Conservation (phyloP, 2,888 invertebrate species). For the Pimpla rufipes region DNA sequence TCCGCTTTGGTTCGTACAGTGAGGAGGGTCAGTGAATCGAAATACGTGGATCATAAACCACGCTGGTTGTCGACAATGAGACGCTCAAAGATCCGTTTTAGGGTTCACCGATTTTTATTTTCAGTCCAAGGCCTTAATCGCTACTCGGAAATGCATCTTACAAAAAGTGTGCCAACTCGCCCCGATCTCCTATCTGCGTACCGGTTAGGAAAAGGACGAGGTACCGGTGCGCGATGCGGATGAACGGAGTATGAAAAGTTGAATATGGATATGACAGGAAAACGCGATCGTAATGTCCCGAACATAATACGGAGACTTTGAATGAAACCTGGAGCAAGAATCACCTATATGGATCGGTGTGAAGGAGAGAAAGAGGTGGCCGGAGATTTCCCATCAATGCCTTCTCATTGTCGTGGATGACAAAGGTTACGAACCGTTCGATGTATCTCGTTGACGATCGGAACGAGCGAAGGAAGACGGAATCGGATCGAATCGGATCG, state of each 20-base stretch:
- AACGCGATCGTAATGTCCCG: not conserved
- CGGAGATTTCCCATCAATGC: conserved; percentile 14
- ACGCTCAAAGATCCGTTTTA: not conserved
- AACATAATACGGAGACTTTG: conserved; percentile 19
- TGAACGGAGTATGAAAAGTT: conserved; percentile 29
- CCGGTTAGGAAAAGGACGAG: not conserved
- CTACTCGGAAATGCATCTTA: too few species aligned
- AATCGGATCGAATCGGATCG: conserved; percentile 47
- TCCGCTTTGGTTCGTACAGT: not conserved
- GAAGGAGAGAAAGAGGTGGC: not conserved
- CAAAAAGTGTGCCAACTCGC: too few species aligned
- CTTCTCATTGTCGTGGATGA: conserved; percentile 20
- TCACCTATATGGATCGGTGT: too few species aligned
- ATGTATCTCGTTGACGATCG: conserved; percentile 45
- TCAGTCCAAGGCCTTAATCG: too few species aligned
- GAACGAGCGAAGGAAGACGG: conserved; percentile 20
- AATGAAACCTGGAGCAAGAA: conserved; percentile 1
- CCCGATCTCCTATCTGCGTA: too few species aligned
- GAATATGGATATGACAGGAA: not conserved
- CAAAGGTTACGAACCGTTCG: conserved; percentile 45
- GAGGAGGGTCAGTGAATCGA: not conserved
- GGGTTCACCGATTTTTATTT: not conserved
- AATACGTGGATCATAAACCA: not conserved
- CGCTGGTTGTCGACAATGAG: not conserved
- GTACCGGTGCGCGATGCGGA: conserved; percentile 22